A percentile compares a stretch with the other conserved stretches of the same genome.
These are phyloP conservation scores for Ridgeia piscesae DNA, from an alignment of 1,140 invertebrate species.

Conservation along the genomic window DNA sequence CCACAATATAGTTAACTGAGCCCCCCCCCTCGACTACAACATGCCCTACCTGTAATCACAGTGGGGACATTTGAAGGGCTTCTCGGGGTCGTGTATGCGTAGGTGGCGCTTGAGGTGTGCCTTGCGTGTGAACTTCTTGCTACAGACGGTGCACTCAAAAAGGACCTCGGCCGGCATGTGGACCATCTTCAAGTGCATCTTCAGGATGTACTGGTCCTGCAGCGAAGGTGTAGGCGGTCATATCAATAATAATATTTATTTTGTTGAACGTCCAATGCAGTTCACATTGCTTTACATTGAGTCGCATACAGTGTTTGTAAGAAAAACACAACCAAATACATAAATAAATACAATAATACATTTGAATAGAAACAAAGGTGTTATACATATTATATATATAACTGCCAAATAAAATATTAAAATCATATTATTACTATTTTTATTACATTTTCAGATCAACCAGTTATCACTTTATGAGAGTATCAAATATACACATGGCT, in stretches of 20 bases:
- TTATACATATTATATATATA: too few species aligned
- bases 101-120: conserved; percentile 58
- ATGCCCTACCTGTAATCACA: conserved; percentile 56
- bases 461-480: too few species aligned
- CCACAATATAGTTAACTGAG: neutral
- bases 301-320: too few species aligned
- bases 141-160: conserved; percentile 56
- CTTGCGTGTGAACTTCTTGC: conserved; percentile 57
- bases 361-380: too few species aligned
- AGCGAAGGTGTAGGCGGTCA: conserved; percentile 6
- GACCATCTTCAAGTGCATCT: conserved; percentile 61
- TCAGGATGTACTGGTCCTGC: conserved; percentile 59
- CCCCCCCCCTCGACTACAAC: neutral
- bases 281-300: too few species aligned
- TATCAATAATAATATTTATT: neutral
- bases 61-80: conserved; percentile 57
- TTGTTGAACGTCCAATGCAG: too few species aligned
- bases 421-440: too few species aligned
- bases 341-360: too few species aligned
- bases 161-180: conserved; percentile 58
- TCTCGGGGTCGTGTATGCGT: conserved; percentile 56
- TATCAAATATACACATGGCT: too few species aligned
- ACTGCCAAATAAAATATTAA: too few species aligned
- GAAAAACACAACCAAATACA: too few species aligned
- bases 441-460: too few species aligned